Evolutionary conservation across 2,888 invertebrate species (phyloP).

Genomic region (Muscina levida): DNA sequence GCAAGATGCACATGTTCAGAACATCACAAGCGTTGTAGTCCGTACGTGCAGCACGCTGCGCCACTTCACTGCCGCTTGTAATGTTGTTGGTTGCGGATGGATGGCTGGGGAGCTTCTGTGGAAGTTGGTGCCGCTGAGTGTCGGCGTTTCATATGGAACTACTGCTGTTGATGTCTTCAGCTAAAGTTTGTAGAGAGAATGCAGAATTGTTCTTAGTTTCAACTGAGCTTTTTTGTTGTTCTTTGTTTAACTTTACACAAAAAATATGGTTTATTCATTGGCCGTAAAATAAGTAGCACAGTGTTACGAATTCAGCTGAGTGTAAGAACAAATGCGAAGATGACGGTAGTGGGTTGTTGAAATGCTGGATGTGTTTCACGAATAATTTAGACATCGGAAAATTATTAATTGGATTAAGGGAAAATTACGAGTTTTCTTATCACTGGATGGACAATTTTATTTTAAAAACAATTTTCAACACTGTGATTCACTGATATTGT

Average conservation of each 20-base stretch:
- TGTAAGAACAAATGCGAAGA: too few relatives aligned
- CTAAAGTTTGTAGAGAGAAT: constrained; percentile 27
- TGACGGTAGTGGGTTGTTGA: too few relatives aligned
- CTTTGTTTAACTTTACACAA: constrained; percentile 11
- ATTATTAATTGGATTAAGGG: too few relatives aligned
- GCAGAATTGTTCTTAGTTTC: constrained; percentile 19
- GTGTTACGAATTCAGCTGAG: not conserved
- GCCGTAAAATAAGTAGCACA: constrained; percentile 25
- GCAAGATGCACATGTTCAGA: constrained; percentile 59
- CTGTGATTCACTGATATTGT: too few relatives aligned
- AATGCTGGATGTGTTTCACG: too few relatives aligned
- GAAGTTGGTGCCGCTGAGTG: constrained; percentile 10
- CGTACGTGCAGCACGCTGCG: constrained; percentile 28
- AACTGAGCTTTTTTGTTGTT: constrained; percentile 12
- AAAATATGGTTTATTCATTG: constrained; percentile 27
- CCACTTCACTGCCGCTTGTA: constrained; percentile 10
- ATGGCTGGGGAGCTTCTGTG: constrained; percentile 16
- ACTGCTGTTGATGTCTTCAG: constrained; percentile 11
- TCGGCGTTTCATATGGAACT: constrained; percentile 14
- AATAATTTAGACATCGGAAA: too few relatives aligned
- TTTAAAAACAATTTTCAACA: too few relatives aligned
- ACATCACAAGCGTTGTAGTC: not conserved
- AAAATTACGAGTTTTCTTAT: too few relatives aligned
- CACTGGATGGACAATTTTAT: too few relatives aligned
- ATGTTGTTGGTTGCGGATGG: not conserved